phyloP scores from a whole-genome alignment of 1,140 invertebrate species.

The Tetramorium simillimum region DNA sequence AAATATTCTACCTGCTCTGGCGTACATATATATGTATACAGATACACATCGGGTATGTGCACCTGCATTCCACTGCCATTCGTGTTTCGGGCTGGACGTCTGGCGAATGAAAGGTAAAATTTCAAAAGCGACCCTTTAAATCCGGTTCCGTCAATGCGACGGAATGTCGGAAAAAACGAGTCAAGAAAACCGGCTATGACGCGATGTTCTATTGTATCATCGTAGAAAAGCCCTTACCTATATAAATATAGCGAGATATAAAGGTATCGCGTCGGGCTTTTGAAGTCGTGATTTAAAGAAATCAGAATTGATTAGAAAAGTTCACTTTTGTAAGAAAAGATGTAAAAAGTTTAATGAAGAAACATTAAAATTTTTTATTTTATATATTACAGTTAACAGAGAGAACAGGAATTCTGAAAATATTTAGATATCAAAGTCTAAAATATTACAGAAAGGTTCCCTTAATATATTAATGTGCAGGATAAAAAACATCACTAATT shows the following conservation, averaged over 20 bases:
- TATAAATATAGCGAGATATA: neutral
- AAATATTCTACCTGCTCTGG: constrained; percentile 55
- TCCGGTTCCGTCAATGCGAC: constrained; percentile 18
- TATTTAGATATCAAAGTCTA: too few relatives aligned
- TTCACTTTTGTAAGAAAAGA: neutral
- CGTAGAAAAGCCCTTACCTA: neutral
- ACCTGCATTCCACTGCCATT: constrained; percentile 32
- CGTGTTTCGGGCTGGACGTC: neutral
- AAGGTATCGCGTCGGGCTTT: neutral
- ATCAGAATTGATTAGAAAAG: neutral
- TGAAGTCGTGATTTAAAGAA: neutral
- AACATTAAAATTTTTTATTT: too few relatives aligned
- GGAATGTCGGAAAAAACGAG: neutral
- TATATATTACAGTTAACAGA: too few relatives aligned
- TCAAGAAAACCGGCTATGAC: neutral
- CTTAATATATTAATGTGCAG: too few relatives aligned
- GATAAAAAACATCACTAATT: too few relatives aligned
- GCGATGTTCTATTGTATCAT: neutral
- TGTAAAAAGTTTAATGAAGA: neutral
- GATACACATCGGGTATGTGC: constrained; percentile 9
- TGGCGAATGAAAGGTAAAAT: constrained; percentile 13
- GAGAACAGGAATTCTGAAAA: too few relatives aligned
- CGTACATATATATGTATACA: neutral
- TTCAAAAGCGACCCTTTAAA: constrained; percentile 38
- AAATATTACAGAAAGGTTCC: too few relatives aligned